A percentile compares a stretch with the other conserved stretches of the same genome.
phyloP scores from a whole-genome alignment of 2,113 vertebrate genomes.

The Plecotus auritus region DNA sequence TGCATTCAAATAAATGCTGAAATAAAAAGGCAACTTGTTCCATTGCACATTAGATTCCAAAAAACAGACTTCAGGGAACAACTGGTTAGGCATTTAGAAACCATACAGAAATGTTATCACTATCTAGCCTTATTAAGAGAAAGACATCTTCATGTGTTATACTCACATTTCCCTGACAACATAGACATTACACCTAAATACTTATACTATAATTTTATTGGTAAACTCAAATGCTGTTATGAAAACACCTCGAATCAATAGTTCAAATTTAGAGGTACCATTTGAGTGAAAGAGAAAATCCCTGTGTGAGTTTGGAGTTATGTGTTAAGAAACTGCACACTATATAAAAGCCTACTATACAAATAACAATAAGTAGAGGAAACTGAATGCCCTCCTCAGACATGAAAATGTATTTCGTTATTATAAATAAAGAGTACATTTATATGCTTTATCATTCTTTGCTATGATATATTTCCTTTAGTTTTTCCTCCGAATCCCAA shows the following conservation, averaged over 20 bases:
- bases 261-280: background rate
- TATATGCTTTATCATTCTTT: background rate
- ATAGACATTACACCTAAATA: background rate
- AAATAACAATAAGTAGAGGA: constrained; percentile 43
- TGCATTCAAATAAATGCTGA: background rate
- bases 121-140: background rate
- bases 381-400: constrained; percentile 25
- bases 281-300: background rate
- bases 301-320: background rate
- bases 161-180: background rate
- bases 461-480: constrained; percentile 12
- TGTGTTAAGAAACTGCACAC: background rate
- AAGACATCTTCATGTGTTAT: background rate
- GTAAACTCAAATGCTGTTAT: background rate
- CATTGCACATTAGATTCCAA: background rate
- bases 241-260: constrained; percentile 23
- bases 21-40: background rate
- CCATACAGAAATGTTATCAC: background rate
- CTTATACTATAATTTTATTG: constrained; percentile 10
- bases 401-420: constrained; percentile 18
- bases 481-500: constrained; percentile 7
- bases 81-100: background rate
- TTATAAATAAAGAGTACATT: constrained; percentile 31
- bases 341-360: constrained; percentile 15
- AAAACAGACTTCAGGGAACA: background rate